Conservation (phyloP, 2,797 vertebrate genomes). For the Acanthurus leucopareius region DNA sequence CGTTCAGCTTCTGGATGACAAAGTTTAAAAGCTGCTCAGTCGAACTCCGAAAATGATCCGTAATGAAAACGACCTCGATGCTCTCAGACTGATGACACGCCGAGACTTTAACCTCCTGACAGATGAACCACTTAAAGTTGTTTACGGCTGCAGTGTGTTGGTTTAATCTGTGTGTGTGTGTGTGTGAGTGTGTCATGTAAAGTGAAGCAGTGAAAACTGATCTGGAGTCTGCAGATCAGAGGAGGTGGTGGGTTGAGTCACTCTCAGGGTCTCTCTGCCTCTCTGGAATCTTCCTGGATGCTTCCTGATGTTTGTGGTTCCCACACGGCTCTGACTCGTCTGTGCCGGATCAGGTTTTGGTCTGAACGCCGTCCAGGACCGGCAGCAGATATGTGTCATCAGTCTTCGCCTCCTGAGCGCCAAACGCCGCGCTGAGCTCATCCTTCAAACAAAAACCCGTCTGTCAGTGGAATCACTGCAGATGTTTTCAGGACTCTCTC, state of each 20-base stretch:
- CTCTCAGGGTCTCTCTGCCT: too few relatives aligned
- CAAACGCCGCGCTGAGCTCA: constrained; percentile 19
- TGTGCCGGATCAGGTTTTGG: neutral
- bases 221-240: neutral
- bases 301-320: too few relatives aligned
- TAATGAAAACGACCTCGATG: too few relatives aligned
- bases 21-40: too few relatives aligned
- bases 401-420: neutral
- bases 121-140: constrained; percentile 17
- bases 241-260: too few relatives aligned
- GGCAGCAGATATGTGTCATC: constrained; percentile 10
- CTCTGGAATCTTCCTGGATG: too few relatives aligned
- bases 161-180: too few relatives aligned
- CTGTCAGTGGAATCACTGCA: constrained; percentile 8
- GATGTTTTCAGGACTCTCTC: constrained; percentile 6
- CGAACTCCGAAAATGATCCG: too few relatives aligned
- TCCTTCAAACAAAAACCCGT: neutral
- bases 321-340: neutral
- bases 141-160: constrained; percentile 5
- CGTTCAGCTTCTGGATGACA: too few relatives aligned
- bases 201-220: neutral
- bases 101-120: constrained; percentile 8
- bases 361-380: neutral
- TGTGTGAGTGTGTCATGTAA: neutral
- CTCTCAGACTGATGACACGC: constrained; percentile 2